These are phyloP conservation scores for Colletes gigas DNA, from an alignment of 1,140 invertebrate species.

Conservation along the genomic window DNA sequence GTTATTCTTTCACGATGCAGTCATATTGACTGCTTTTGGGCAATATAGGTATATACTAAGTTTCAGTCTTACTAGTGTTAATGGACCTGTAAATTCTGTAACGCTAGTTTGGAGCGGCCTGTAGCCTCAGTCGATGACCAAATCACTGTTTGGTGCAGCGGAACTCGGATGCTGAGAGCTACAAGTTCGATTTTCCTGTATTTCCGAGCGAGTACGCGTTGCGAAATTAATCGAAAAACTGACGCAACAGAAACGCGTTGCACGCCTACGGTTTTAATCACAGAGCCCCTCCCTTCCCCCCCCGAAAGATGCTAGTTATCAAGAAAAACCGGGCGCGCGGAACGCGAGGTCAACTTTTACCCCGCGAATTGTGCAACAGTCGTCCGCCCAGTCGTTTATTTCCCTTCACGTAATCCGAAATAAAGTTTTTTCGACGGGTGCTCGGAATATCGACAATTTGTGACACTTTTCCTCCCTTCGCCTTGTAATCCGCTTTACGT, in stretches of 20 bases:
- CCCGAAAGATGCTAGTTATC: not conserved
- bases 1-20: too few species aligned
- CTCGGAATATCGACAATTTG: constrained; percentile 67
- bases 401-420: constrained; percentile 24
- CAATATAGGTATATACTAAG: too few species aligned
- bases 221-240: not conserved
- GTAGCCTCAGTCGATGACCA: not conserved
- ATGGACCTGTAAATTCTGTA: too few species aligned
- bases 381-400: constrained; percentile 29
- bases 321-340: not conserved
- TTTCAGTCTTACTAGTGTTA: too few species aligned
- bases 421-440: constrained; percentile 10
- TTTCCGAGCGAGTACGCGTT: too few species aligned
- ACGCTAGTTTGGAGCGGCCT: too few species aligned
- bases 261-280: not conserved
- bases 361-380: constrained; percentile 39
- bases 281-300: too few species aligned
- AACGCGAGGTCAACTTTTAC: constrained; percentile 22
- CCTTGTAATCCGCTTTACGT: constrained; percentile 75
- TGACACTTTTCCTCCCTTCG: constrained; percentile 67
- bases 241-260: not conserved
- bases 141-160: not conserved
- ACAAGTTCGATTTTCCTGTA: not conserved
- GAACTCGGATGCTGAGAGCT: too few species aligned
- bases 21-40: too few species aligned